Evolutionary conservation across 2,888 invertebrate genomes (phyloP).

Genomic region (Brenthis daphne): DNA sequence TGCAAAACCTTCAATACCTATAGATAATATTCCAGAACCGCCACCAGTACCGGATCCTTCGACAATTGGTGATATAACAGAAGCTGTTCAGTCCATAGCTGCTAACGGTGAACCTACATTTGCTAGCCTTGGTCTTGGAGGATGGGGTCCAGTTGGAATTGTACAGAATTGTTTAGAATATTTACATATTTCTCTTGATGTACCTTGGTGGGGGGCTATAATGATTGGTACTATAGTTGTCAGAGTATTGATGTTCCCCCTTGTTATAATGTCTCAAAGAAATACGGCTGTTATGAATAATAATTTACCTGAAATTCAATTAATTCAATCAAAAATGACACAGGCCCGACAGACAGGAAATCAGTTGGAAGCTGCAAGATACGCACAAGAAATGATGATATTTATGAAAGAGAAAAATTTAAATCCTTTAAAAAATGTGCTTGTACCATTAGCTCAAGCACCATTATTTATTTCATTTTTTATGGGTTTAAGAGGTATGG

Average conservation of each 20-base stretch:
- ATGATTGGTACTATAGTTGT: constrained; percentile 90
- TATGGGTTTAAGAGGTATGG: constrained; percentile 93
- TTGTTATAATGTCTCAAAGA: constrained; percentile 91
- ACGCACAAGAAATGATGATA: constrained; percentile 88
- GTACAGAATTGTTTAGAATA: constrained; percentile 91
- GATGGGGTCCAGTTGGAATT: constrained; percentile 91
- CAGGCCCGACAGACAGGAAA: constrained; percentile 94
- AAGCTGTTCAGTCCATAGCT: constrained; percentile 67
- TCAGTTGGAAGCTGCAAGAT: constrained; percentile 87
- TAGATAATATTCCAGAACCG: constrained; percentile 73
- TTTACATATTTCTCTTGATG: constrained; percentile 88
- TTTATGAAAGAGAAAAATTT: constrained; percentile 92
- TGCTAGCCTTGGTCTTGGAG: constrained; percentile 90
- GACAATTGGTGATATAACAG: constrained; percentile 56
- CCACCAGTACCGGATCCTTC: constrained; percentile 72
- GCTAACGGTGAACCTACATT: constrained; percentile 89
- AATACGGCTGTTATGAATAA: constrained; percentile 92
- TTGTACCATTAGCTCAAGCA: constrained; percentile 90
- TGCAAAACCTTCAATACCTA: constrained; percentile 53
- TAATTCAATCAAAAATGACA: constrained; percentile 91
- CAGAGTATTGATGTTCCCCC: constrained; percentile 90
- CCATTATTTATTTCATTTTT: constrained; percentile 97
- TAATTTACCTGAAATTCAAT: constrained; percentile 92
- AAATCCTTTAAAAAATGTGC: constrained; percentile 90
- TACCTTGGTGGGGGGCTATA: constrained; percentile 98